Conservation (phyloP, 2,888 invertebrate species). For the Molanna angustata region DNA sequence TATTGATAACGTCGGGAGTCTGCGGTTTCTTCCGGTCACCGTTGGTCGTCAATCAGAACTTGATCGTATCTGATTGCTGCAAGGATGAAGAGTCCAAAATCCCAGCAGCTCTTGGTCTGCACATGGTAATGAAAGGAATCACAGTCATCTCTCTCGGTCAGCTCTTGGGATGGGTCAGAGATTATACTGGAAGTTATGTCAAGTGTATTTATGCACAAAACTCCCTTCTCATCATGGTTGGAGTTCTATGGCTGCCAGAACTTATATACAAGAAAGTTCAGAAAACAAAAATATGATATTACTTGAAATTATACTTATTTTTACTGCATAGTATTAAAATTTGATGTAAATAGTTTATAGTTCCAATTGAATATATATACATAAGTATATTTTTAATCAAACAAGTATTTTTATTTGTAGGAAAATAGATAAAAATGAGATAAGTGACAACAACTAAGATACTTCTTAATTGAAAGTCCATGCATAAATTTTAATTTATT, state of each 20-base stretch:
- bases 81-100: slow-evolving; percentile 43
- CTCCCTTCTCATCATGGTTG: slow-evolving; percentile 40
- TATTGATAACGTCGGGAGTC: slow-evolving; percentile 57
- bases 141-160: slow-evolving; percentile 66
- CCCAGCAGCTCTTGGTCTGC: slow-evolving; percentile 68
- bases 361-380: no score
- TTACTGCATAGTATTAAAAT: no score
- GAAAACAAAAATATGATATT: no score
- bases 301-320: no score
- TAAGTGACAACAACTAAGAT: no score
- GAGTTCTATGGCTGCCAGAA: slow-evolving; percentile 12
- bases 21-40: slow-evolving; percentile 71
- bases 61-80: slow-evolving; percentile 66
- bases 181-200: slow-evolving; percentile 60
- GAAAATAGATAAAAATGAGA: no score
- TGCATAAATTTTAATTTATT: no score
- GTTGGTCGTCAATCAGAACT: slow-evolving; percentile 69
- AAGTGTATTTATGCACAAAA: slow-evolving; percentile 64
- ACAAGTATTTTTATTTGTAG: no score
- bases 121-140: slow-evolving; percentile 70
- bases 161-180: slow-evolving; percentile 63
- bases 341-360: no score
- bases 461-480: no score
- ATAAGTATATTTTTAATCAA: slow-evolving; percentile 51
- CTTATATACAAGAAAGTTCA: slow-evolving; percentile 4